A percentile compares a stretch with the other conserved stretches of the same genome.
Evolutionary conservation across 2,888 invertebrate genomes (phyloP).

Genomic region (Villa cingulata): DNA sequence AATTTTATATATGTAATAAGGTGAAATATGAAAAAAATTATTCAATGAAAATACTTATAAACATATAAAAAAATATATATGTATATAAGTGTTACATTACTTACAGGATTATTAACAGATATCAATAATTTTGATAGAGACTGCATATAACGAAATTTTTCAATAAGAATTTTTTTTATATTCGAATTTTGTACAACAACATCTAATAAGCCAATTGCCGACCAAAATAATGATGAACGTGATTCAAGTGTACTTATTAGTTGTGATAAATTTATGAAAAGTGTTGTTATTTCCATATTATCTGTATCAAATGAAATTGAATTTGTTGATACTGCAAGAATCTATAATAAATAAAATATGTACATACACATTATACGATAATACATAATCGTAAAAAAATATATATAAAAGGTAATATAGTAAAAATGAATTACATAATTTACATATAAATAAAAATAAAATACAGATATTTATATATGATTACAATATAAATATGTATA

Average conservation of each 20-base stretch:
- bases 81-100: background rate
- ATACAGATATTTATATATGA: no score
- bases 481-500: no score
- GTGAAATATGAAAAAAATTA: no score
- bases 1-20: no score
- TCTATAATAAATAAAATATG: no score
- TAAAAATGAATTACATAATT: no score
- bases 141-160: conserved; percentile 6
- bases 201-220: conserved; percentile 2
- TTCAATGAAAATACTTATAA: no score
- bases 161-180: background rate
- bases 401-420: no score
- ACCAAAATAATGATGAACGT: conserved; percentile 6
- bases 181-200: conserved; percentile 2
- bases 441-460: no score
- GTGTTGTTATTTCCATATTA: conserved; percentile 3
- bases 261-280: conserved; percentile 5
- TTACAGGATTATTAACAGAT: conserved; percentile 3
- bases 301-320: conserved; percentile 1
- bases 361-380: no score
- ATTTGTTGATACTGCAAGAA: conserved; percentile 1
- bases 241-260: conserved; percentile 4
- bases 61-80: background rate
- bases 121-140: conserved; percentile 2
- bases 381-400: no score